These are phyloP conservation scores for Rhinopomastus cyanomelas DNA, from an alignment of 2,113 vertebrate genomes.

Conservation along the genomic window DNA sequence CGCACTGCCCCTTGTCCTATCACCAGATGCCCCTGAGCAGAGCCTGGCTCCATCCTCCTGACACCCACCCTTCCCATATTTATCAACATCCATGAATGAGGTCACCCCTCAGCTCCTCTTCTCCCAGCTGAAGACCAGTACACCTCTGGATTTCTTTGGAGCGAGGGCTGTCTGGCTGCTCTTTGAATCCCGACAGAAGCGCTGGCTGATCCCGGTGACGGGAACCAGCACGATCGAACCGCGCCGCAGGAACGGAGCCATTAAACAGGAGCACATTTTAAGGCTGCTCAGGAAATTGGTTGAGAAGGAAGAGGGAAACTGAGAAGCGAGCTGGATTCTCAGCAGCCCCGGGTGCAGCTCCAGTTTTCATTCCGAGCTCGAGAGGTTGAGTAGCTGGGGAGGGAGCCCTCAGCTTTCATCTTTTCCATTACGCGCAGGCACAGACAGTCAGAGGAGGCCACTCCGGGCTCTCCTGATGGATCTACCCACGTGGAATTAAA, in stretches of 20 bases:
- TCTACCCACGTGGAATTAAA: conserved; percentile 41
- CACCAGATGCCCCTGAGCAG: no score
- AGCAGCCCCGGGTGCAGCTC: background rate
- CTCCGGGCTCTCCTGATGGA: conserved; percentile 29
- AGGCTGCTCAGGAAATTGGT: background rate
- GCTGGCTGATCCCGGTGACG: background rate
- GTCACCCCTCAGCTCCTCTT: no score
- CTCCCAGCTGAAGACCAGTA: no score
- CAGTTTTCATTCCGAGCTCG: background rate
- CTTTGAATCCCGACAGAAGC: background rate
- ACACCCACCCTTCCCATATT: no score
- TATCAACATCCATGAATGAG: no score
- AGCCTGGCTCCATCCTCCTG: no score
- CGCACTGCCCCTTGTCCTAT: no score
- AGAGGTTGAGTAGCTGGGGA: background rate
- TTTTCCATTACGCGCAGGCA: background rate
- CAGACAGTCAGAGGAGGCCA: conserved; percentile 1
- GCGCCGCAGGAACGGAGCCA: background rate
- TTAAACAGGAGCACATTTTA: background rate
- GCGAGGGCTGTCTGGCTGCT: background rate
- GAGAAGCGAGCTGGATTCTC: background rate
- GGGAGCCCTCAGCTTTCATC: background rate
- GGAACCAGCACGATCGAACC: background rate
- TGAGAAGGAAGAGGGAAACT: background rate
- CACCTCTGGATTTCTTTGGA: background rate